Evolutionary conservation across 2,888 invertebrate genomes (phyloP).

Genomic region (Polydrusus cervinus): DNA sequence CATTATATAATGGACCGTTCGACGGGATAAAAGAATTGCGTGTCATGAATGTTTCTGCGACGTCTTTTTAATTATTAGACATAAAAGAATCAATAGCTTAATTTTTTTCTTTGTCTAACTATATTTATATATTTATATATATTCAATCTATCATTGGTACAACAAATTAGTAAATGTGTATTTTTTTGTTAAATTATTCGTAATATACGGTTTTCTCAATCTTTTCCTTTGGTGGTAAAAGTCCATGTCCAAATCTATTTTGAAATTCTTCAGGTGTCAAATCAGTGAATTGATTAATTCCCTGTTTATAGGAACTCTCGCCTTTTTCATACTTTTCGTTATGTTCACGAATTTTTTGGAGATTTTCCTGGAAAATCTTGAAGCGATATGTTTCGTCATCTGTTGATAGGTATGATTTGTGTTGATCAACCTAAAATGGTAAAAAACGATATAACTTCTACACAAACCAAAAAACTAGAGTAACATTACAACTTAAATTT

Average conservation of each 20-base stretch:
- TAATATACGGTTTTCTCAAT: neutral
- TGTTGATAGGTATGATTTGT: constrained; percentile 28
- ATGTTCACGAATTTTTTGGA: constrained; percentile 42
- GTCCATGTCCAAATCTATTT: constrained; percentile 15
- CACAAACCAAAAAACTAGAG: no score
- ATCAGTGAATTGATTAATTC: constrained; percentile 43
- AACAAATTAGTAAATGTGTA: no score
- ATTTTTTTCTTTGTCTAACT: no score
- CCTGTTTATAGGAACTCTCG: constrained; percentile 31
- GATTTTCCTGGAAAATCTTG: constrained; percentile 34
- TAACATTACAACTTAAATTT: no score
- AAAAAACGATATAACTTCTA: neutral
- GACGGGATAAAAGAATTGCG: no score
- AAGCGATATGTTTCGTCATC: constrained; percentile 35
- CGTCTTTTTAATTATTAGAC: no score
- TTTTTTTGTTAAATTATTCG: neutral
- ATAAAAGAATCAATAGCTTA: no score
- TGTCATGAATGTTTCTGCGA: no score
- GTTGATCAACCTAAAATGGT: constrained; percentile 18
- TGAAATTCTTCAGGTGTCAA: constrained; percentile 45
- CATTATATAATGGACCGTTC: no score
- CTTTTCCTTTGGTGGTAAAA: constrained; percentile 20
- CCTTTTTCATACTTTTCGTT: constrained; percentile 37
- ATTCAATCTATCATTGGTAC: no score
- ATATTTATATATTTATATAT: no score